These are phyloP conservation scores for Cantharis rustica DNA, from an alignment of 2,888 invertebrate species.

Conservation along the genomic window DNA sequence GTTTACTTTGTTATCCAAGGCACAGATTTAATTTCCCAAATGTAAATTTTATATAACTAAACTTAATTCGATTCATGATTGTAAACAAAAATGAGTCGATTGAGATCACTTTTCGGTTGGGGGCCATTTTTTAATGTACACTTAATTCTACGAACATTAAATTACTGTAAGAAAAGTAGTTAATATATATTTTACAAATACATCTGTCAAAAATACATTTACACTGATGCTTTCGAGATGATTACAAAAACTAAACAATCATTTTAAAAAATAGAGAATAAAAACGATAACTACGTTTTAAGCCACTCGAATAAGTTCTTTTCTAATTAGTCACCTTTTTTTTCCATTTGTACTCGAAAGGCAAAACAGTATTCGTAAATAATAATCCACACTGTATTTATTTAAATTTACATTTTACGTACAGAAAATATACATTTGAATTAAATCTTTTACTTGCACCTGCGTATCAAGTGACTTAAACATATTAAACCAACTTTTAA, in stretches of 20 bases:
- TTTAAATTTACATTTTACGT: neutral
- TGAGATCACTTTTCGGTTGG: conserved; percentile 31
- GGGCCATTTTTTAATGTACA: conserved; percentile 26
- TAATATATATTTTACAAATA: neutral
- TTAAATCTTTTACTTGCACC: neutral
- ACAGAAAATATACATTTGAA: neutral
- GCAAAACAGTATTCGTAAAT: neutral
- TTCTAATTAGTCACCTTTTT: neutral
- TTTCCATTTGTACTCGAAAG: neutral
- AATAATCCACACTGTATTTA: neutral
- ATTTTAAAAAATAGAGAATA: neutral
- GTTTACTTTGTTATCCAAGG: conserved; percentile 43
- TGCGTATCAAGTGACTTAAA: neutral
- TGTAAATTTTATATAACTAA: conserved; percentile 15
- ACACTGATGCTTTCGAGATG: neutral
- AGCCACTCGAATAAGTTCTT: neutral
- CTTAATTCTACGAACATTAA: conserved; percentile 21
- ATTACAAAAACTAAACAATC: neutral
- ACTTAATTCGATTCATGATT: conserved; percentile 16
- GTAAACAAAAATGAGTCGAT: conserved; percentile 7
- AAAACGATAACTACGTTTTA: neutral
- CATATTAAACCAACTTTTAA: neutral
- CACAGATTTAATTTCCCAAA: conserved; percentile 42
- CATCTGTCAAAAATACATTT: neutral
- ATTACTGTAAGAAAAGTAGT: neutral